Conservation (phyloP, 2,113 vertebrate species). For the Macaca nemestrina region DNA sequence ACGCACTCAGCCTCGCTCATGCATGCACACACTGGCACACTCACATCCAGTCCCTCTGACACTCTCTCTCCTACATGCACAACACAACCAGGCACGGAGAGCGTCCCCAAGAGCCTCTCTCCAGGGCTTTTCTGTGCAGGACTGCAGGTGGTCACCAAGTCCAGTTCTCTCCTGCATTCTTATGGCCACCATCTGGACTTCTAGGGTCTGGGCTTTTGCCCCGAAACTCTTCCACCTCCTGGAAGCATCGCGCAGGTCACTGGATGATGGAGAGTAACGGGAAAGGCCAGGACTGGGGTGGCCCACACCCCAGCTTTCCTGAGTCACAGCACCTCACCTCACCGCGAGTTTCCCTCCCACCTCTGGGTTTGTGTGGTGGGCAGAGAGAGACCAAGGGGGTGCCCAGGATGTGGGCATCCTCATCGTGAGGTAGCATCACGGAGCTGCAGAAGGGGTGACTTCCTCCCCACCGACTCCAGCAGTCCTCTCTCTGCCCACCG, state of each 20-base stretch:
- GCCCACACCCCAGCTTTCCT: neutral
- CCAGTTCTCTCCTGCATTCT: neutral
- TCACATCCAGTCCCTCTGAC: neutral
- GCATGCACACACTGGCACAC: no score
- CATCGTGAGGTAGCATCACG: neutral
- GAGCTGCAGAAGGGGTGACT: neutral
- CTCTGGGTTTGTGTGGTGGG: neutral
- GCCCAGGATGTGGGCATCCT: no score
- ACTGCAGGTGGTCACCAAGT: neutral
- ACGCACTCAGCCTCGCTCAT: neutral
- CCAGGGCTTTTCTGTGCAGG: neutral
- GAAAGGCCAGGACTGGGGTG: no score
- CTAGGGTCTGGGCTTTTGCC: neutral
- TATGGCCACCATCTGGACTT: neutral
- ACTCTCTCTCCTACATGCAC: neutral
- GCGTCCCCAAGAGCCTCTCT: neutral
- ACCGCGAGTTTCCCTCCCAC: accelerated
- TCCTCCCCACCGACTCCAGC: neutral
- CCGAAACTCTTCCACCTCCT: neutral
- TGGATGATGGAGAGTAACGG: no score
- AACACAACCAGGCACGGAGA: neutral
- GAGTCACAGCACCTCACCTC: neutral
- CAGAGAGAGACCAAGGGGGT: neutral
- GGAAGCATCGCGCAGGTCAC: neutral
- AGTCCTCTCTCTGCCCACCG: accelerated